Percentiles rank a stretch among this genome's conserved stretches.
phyloP scores from a whole-genome alignment of 2,888 invertebrate species.

The Chrysolina americana region DNA sequence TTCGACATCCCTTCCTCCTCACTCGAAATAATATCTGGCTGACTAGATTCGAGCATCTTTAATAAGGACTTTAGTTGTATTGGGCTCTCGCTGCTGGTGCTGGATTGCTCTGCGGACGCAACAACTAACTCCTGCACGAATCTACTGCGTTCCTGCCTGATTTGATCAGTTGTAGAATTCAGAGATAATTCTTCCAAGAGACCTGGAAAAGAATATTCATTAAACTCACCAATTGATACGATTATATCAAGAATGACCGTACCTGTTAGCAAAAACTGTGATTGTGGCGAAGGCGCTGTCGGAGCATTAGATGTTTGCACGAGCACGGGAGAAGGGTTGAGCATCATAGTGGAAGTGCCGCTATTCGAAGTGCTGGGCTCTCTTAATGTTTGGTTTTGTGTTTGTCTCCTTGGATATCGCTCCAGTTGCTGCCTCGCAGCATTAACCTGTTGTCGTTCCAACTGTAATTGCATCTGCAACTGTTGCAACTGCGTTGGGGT shows the following conservation, averaged over 20 bases:
- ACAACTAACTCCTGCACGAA: slow-evolving; percentile 81
- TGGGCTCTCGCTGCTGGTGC: slow-evolving; percentile 30
- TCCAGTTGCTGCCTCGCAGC: slow-evolving; percentile 92
- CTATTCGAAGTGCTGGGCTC: slow-evolving; percentile 60
- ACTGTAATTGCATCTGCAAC: slow-evolving; percentile 94
- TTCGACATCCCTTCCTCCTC: slow-evolving; percentile 38
- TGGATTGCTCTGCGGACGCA: slow-evolving; percentile 68
- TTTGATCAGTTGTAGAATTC: slow-evolving; percentile 73
- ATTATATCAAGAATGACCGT: slow-evolving; percentile 34
- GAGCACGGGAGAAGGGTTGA: slow-evolving; percentile 65
- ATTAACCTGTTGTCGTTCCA: slow-evolving; percentile 90
- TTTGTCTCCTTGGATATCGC: slow-evolving; percentile 87
- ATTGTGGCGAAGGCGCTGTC: slow-evolving; percentile 62
- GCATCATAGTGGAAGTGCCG: slow-evolving; percentile 62
- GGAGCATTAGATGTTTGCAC: slow-evolving; percentile 64
- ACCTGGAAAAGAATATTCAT: slow-evolving; percentile 47
- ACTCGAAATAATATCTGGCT: slow-evolving; percentile 37
- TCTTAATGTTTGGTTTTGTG: slow-evolving; percentile 71
- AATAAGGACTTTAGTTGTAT: slow-evolving; percentile 41
- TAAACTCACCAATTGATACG: too few relatives aligned
- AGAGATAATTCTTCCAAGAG: slow-evolving; percentile 72
- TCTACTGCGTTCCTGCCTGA: slow-evolving; percentile 76
- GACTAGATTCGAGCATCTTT: slow-evolving; percentile 49
- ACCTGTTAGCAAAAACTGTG: slow-evolving; percentile 65
- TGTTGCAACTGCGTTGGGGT: slow-evolving; percentile 90